A percentile compares a stretch with the other conserved stretches of the same genome.
phyloP scores from a whole-genome alignment of 2,797 vertebrate species.

The Potorous gilbertii region DNA sequence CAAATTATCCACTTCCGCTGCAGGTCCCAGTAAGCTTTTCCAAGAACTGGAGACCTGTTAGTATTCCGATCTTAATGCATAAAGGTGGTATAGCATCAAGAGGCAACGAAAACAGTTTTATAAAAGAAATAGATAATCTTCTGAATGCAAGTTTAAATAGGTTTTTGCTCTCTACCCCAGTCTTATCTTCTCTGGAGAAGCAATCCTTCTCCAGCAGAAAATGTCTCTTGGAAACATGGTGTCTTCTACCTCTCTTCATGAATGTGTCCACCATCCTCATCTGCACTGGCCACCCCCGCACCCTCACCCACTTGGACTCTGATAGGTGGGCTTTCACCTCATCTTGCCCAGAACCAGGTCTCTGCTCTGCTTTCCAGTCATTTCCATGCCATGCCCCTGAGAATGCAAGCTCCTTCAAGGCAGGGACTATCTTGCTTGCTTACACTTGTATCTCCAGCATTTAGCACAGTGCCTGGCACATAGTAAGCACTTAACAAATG shows the following conservation, averaged over 20 bases:
- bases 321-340: not conserved
- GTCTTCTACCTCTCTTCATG: not conserved
- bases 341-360: not conserved
- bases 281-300: not conserved
- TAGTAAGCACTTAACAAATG: not conserved
- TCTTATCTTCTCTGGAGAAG: not conserved
- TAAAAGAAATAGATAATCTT: not conserved
- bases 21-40: not conserved
- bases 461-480: not conserved
- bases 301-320: not conserved
- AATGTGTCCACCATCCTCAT: not conserved
- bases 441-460: not conserved
- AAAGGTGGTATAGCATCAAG: not conserved
- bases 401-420: not conserved
- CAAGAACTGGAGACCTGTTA: not conserved
- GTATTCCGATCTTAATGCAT: not conserved
- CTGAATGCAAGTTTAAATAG: not conserved
- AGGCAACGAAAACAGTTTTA: not conserved
- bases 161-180: not conserved
- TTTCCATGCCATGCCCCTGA: not conserved
- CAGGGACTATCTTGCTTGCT: not conserved
- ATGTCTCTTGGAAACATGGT: not conserved
- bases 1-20: not conserved
- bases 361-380: not conserved
- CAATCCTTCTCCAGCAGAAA: not conserved